Evolutionary conservation across 1,140 invertebrate species (phyloP).

Genomic region (Scaptomyza hsui): DNA sequence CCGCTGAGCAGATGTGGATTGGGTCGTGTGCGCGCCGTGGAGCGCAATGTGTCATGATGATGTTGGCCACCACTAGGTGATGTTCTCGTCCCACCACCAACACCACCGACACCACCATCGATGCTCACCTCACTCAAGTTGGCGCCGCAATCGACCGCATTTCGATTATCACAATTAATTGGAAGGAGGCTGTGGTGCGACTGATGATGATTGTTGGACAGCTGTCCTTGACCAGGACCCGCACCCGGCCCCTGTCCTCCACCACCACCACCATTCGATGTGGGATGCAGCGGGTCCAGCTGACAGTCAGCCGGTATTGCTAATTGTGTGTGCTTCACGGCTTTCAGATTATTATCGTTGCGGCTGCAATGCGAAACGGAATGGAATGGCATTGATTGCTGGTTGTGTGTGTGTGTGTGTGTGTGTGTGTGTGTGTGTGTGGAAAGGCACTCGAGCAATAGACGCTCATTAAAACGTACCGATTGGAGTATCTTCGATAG

Average conservation of each 20-base stretch:
- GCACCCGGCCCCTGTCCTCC: slow-evolving; percentile 11
- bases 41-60: slow-evolving; percentile 61
- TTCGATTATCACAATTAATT: slow-evolving; percentile 73
- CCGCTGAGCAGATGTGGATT: slow-evolving; percentile 83
- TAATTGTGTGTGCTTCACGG: slow-evolving; percentile 82
- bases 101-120: no score
- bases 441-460: slow-evolving; percentile 27
- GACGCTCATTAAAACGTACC: slow-evolving; percentile 56
- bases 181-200: slow-evolving; percentile 79
- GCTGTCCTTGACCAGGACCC: slow-evolving; percentile 21
- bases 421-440: slow-evolving; percentile 53
- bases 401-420: slow-evolving; percentile 46
- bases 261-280: slow-evolving; percentile 17
- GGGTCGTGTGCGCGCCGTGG: slow-evolving; percentile 62
- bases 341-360: slow-evolving; percentile 82
- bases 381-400: slow-evolving; percentile 2
- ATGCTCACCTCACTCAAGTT: slow-evolving; percentile 46
- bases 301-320: slow-evolving; percentile 83
- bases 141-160: slow-evolving; percentile 55
- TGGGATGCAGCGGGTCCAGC: slow-evolving; percentile 76
- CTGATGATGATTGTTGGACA: slow-evolving; percentile 71
- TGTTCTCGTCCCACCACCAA: slow-evolving; percentile 38
- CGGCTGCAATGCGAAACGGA: slow-evolving; percentile 65
- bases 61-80: slow-evolving; percentile 47
- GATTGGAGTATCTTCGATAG: slow-evolving; percentile 86